Conservation (phyloP, 1,140 invertebrate species). For the Halesus radiatus region DNA sequence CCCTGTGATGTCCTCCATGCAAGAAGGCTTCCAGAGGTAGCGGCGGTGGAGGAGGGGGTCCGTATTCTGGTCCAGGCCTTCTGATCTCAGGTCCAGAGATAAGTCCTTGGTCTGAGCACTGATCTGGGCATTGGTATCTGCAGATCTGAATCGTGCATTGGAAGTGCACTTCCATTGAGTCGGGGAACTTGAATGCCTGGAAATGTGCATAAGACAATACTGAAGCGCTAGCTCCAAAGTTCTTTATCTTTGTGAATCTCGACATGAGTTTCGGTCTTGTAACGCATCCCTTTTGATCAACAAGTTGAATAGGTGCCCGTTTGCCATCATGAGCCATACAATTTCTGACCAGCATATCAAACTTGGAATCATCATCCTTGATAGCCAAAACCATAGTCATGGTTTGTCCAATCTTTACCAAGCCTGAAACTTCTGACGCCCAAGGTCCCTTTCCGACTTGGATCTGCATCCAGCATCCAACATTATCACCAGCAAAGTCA, state of each 20-base stretch:
- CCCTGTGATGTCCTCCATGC: slow-evolving; percentile 76
- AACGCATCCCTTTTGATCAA: slow-evolving; percentile 93
- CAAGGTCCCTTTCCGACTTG: slow-evolving; percentile 96
- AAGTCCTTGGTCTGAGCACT: slow-evolving; percentile 78
- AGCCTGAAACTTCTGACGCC: slow-evolving; percentile 93
- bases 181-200: slow-evolving; percentile 96
- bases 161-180: slow-evolving; percentile 97
- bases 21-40: slow-evolving; percentile 76
- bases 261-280: slow-evolving; percentile 94
- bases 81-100: slow-evolving; percentile 66
- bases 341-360: slow-evolving; percentile 95
- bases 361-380: slow-evolving; percentile 95
- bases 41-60: slow-evolving; percentile 74
- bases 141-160: slow-evolving; percentile 97
- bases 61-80: slow-evolving; percentile 77
- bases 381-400: slow-evolving; percentile 98
- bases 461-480: slow-evolving; percentile 96
- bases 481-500: slow-evolving; percentile 95
- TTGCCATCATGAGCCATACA: slow-evolving; percentile 96
- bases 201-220: slow-evolving; percentile 94
- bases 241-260: slow-evolving; percentile 94
- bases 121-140: slow-evolving; percentile 92
- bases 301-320: slow-evolving; percentile 93
- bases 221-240: slow-evolving; percentile 92
- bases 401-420: slow-evolving; percentile 95